Conservation (phyloP, 2,113 vertebrate genomes). For the Oncorhynchus mykiss region DNA sequence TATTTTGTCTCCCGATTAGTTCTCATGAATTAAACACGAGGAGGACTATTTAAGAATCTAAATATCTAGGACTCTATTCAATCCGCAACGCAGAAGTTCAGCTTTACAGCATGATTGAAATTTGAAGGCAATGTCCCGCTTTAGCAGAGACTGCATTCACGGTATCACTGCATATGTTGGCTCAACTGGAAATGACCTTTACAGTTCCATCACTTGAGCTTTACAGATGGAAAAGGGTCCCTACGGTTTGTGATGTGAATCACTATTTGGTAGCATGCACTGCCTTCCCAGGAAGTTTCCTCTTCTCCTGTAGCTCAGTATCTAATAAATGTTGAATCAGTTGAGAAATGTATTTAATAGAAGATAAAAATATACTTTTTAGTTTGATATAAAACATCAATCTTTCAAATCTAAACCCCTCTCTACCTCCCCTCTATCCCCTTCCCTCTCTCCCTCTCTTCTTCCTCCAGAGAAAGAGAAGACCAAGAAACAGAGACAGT, state of each 20-base stretch:
- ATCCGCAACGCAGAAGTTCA: no score
- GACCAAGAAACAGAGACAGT: conserved; percentile 84
- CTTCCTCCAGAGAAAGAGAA: conserved; percentile 85
- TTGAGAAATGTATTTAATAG: not conserved
- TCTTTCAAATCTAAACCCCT: not conserved
- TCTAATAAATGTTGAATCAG: not conserved
- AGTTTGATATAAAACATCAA: not conserved
- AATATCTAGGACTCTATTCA: not conserved
- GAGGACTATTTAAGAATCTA: not conserved
- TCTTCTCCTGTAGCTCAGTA: not conserved
- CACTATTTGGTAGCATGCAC: not conserved
- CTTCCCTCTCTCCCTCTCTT: not conserved
- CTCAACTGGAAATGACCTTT: no score
- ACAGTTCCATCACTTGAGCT: no score
- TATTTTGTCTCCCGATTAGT: conserved; percentile 25
- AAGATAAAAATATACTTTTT: not conserved
- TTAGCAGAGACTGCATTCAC: no score
- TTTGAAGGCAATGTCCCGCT: no score
- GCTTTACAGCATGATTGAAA: no score
- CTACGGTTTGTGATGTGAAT: not conserved
- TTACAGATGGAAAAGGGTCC: no score
- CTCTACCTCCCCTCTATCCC: not conserved
- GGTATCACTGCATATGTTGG: no score
- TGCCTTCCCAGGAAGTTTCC: not conserved
- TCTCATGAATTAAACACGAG: conserved; percentile 23